A percentile compares a stretch with the other conserved stretches of the same genome.
Evolutionary conservation across 2,113 vertebrate species (phyloP).

Genomic region (Prinia subflava): DNA sequence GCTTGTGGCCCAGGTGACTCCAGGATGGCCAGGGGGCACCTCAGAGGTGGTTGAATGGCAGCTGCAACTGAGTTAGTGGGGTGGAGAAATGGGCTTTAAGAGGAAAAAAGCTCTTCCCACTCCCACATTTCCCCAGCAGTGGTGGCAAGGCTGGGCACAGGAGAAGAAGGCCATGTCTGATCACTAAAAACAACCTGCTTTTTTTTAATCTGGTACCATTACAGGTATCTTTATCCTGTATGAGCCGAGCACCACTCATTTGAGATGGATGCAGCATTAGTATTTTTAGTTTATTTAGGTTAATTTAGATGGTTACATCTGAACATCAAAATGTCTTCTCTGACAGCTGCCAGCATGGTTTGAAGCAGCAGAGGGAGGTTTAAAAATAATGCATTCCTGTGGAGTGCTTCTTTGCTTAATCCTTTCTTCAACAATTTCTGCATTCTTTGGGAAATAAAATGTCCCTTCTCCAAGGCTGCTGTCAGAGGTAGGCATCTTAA

Average conservation of each 20-base stretch:
- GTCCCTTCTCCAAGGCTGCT: not conserved
- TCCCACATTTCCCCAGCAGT: rapidly evolving
- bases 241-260: not conserved
- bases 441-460: not conserved
- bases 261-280: not conserved
- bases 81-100: not conserved
- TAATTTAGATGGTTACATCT: not conserved
- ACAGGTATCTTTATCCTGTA: not conserved
- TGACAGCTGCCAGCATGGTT: not conserved
- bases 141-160: not conserved
- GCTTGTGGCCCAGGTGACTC: not conserved
- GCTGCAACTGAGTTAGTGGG: rapidly evolving
- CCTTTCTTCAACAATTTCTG: not conserved
- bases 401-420: not conserved
- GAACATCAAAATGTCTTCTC: not conserved
- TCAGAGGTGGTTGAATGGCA: not conserved
- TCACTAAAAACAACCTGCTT: not conserved
- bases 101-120: not conserved
- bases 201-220: not conserved
- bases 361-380: not conserved
- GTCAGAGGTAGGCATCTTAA: not conserved
- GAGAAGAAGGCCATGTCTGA: not conserved
- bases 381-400: not conserved
- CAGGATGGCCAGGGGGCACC: not conserved
- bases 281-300: slow-evolving; percentile 1